Percentiles rank a stretch among this genome's conserved stretches.
These are phyloP conservation scores for Leucophora obtusa DNA, from an alignment of 2,888 invertebrate genomes.

Conservation along the genomic window DNA sequence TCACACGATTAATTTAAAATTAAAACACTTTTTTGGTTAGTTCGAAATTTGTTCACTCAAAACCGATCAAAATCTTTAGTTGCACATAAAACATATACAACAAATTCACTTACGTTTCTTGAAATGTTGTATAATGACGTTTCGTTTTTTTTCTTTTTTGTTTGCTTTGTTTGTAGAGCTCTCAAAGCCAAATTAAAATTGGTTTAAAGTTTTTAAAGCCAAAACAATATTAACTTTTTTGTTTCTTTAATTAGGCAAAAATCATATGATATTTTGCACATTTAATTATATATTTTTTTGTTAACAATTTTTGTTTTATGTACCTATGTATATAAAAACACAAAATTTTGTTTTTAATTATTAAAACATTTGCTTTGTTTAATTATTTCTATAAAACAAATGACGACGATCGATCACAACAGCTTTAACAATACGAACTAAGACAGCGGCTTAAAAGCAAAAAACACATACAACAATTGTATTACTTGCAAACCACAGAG, in stretches of 20 bases:
- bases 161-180: slow-evolving; percentile 8
- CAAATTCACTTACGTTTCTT: slow-evolving; percentile 41
- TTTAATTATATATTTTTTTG: slow-evolving; percentile 35
- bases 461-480: slow-evolving; percentile 25
- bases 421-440: slow-evolving; percentile 3
- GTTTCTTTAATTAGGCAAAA: slow-evolving; percentile 29
- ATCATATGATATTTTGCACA: slow-evolving; percentile 47
- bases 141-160: slow-evolving; percentile 6
- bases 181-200: slow-evolving; percentile 40
- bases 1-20: neutral
- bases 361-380: slow-evolving; percentile 41
- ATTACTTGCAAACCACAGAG: slow-evolving; percentile 29
- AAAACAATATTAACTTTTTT: slow-evolving; percentile 7
- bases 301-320: slow-evolving; percentile 14
- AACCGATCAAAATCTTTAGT: neutral
- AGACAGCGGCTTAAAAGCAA: slow-evolving; percentile 30
- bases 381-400: slow-evolving; percentile 27
- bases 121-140: slow-evolving; percentile 52
- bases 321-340: neutral
- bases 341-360: slow-evolving; percentile 31
- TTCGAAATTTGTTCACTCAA: neutral
- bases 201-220: slow-evolving; percentile 33
- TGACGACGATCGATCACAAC: neutral
- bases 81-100: neutral
- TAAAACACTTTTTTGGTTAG: neutral